Evolutionary conservation across 2,113 vertebrate species (phyloP).

Genomic region (Rhodinocichla rosea): DNA sequence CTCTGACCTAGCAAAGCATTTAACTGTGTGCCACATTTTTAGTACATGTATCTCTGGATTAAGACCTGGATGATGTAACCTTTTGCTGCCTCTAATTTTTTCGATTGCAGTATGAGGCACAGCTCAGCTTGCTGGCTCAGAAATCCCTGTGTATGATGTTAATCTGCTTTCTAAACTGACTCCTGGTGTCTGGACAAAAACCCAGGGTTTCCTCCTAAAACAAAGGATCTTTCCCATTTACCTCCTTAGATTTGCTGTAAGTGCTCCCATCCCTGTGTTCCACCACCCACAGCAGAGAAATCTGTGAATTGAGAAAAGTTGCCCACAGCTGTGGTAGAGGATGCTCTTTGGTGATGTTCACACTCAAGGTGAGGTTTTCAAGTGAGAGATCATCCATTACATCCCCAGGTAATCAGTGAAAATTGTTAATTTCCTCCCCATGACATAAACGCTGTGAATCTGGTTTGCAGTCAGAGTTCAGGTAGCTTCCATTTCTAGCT

Average conservation of each 20-base stretch:
- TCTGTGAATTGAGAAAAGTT: background rate
- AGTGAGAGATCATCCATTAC: background rate
- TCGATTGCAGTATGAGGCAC: background rate
- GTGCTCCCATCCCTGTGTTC: background rate
- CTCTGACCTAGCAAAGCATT: conserved; percentile 56
- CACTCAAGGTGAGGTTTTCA: background rate
- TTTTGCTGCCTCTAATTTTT: conserved; percentile 36
- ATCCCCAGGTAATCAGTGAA: background rate
- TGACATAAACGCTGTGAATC: background rate
- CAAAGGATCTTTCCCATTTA: background rate
- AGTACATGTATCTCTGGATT: background rate
- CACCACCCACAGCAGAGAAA: background rate
- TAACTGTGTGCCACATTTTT: conserved; percentile 27
- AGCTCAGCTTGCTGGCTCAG: background rate
- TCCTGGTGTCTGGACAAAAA: background rate
- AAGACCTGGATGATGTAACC: conserved; percentile 36
- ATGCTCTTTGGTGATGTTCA: background rate
- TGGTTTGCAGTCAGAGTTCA: background rate
- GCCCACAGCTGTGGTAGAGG: background rate
- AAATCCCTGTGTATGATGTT: background rate
- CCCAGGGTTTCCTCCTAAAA: background rate
- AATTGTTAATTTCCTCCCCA: background rate
- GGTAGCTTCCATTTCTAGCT: background rate
- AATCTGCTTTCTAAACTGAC: background rate
- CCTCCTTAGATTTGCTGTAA: background rate